Conservation (phyloP, 2,113 vertebrate genomes). For the Tursiops truncatus region DNA sequence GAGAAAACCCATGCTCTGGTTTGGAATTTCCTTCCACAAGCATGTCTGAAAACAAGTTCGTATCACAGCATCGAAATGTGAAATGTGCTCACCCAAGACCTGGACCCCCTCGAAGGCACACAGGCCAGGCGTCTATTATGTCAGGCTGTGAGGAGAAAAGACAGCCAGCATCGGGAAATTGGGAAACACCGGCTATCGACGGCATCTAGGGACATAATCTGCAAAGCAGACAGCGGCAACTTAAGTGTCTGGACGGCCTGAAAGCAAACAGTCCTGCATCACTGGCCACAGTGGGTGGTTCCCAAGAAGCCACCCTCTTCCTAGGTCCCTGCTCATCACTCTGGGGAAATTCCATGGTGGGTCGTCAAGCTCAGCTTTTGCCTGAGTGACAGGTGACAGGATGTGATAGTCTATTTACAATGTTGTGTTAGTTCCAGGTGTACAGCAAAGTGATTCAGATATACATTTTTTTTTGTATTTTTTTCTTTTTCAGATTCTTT, state of each 20-base stretch:
- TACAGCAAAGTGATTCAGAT: not conserved
- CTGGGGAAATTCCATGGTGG: not conserved
- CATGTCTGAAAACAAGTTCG: not conserved
- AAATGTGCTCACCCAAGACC: not conserved
- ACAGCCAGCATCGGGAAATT: not conserved
- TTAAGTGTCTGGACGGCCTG: fast-evolving
- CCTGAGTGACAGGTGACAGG: too few species aligned
- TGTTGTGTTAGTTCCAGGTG: not conserved
- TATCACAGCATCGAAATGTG: not conserved
- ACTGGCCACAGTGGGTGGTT: fast-evolving
- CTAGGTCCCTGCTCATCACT: not conserved
- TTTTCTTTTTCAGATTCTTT: not conserved
- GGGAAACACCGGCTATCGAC: not conserved
- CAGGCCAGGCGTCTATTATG: not conserved
- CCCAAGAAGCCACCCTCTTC: not conserved
- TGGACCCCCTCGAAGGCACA: not conserved
- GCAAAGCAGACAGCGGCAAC: not conserved
- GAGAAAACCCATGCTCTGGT: not conserved
- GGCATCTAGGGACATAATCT: not conserved
- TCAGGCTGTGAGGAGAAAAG: not conserved
- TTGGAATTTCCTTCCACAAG: too few species aligned
- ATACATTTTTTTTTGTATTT: fast-evolving
- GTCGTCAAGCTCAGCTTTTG: not conserved
- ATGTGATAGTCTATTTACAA: too few species aligned
- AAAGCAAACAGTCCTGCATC: fast-evolving